phyloP scores from a whole-genome alignment of 2,797 vertebrate genomes.

The Momotus momota region DNA sequence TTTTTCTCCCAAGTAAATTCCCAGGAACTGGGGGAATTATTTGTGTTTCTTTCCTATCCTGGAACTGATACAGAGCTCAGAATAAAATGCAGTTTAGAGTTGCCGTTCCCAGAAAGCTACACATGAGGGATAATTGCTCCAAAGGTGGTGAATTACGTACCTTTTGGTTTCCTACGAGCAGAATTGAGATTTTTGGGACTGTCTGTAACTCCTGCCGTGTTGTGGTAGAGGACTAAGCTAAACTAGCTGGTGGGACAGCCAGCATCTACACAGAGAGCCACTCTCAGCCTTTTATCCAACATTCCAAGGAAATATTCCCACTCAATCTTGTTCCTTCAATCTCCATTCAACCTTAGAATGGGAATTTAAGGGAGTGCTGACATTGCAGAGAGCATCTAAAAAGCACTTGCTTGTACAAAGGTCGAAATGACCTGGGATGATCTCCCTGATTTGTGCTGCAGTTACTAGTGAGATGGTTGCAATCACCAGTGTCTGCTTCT shows the following conservation, averaged over 20 bases:
- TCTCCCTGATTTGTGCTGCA: neutral
- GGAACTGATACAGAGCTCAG: neutral
- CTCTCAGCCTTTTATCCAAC: neutral
- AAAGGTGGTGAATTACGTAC: neutral
- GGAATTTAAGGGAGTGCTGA: neutral
- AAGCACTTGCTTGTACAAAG: neutral
- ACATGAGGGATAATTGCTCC: neutral
- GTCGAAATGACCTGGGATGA: neutral
- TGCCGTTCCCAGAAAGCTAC: neutral
- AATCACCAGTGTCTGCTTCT: neutral
- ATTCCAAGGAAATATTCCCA: neutral
- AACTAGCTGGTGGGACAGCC: neutral
- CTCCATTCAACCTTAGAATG: neutral
- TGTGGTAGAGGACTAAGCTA: neutral
- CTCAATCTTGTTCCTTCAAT: neutral
- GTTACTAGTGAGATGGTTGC: neutral
- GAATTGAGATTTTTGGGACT: neutral
- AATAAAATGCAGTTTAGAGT: neutral
- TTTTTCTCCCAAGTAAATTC: slow-evolving; percentile 22
- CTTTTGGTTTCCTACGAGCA: neutral
- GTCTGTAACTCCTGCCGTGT: neutral
- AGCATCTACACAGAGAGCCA: neutral
- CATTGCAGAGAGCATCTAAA: neutral
- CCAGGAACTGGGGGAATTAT: neutral
- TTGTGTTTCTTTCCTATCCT: slow-evolving; percentile 8